These are phyloP conservation scores for Litocranius walleri DNA, from an alignment of 2,113 vertebrate species.

Conservation along the genomic window DNA sequence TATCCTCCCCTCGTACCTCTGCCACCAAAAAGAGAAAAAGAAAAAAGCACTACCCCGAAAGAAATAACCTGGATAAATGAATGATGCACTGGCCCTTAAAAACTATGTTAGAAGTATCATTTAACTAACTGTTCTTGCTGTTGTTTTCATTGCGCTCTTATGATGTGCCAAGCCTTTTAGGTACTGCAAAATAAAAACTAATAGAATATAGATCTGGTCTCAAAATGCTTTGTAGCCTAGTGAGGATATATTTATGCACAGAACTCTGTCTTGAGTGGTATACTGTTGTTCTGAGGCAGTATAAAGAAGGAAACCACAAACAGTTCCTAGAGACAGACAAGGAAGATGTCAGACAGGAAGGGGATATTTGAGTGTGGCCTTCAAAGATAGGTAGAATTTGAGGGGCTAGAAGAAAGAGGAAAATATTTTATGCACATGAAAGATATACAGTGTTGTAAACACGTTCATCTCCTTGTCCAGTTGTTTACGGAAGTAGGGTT, in stretches of 20 bases:
- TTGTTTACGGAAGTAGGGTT: conserved; percentile 14
- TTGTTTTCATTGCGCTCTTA: background rate
- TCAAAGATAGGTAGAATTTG: conserved; percentile 38
- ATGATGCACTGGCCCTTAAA: background rate
- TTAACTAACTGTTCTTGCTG: background rate
- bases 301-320: background rate
- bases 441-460: background rate
- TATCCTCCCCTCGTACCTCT: background rate
- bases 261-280: background rate
- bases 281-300: background rate
- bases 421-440: background rate
- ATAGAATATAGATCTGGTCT: background rate
- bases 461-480: background rate
- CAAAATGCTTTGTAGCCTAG: background rate
- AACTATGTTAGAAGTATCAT: background rate
- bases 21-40: background rate
- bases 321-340: background rate
- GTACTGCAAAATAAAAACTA: background rate
- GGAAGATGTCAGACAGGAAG: background rate
- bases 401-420: background rate
- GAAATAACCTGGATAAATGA: conserved; percentile 5
- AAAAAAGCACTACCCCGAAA: background rate
- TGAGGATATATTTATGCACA: background rate
- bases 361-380: background rate
- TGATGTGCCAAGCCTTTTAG: background rate